Base-by-base conservation (phyloP, 1,140 invertebrate genomes). In the Solen grandis region DNA sequence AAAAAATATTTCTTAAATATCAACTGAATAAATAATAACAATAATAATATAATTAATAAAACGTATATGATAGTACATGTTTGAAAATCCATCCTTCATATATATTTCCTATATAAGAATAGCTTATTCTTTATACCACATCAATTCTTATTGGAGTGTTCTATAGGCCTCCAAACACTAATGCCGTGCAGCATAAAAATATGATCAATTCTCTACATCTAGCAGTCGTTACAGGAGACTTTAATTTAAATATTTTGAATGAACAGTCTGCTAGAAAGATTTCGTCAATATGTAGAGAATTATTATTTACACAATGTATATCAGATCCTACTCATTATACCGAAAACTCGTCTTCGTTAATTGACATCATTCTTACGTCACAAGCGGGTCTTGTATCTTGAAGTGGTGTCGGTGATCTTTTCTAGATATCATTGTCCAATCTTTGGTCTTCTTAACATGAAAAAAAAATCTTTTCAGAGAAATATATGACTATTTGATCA, bases 371-470 rank as follows among this genome's bases (percentile, higher is more conserved):
- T 29, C 65, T 68, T 25, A 52, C 46, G 31, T 19, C 65, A 25
- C 46, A 68, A 25, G 38, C 65, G 5, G 19, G 27, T 27, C 65
- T 68, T 5, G 38, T 68, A 2, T 50, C 5, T 68, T 27, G 25
- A 25, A 50, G n/a, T 50, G 66, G 66, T 14, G 65, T 68, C 16
- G 31, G 65, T 68, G 65, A 68, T 27, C 65, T 46, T 52, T 68
- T 31, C 27, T 31, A 19, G 41, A 3, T 68, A 68, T n/a, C 65
- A 68, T 22, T 68, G 65, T 25, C 65, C 65, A 25, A 50, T 68
- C 3, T 68, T 27, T 52, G 36, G 65, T 3, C 13, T 46, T 68
- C 46, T 52, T 29, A 68, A 10, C 19, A 16, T 52, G 10, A 50
- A 13, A 27, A 68, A 68, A 68, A 10, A 22, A 5, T 50, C 31